Evolutionary conservation across 1,140 invertebrate genomes (phyloP), one percentile per base, ranked within the genome.

Genomic region (Arctopsyche grandis): DNA sequence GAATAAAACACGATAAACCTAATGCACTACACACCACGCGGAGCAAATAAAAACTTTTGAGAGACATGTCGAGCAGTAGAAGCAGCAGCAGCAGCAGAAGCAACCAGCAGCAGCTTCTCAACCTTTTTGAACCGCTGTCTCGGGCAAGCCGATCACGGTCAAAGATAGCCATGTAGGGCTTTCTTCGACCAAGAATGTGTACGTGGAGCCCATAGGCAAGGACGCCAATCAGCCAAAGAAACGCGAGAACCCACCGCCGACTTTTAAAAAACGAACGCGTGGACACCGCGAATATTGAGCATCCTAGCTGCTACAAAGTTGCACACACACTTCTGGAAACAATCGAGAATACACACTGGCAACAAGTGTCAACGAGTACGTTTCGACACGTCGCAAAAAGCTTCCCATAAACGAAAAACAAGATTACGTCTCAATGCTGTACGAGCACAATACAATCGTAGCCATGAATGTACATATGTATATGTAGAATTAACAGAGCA

Each of bases 91-190:
- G 29, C 29, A 38, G 29, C 29, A 38, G 29, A 38, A 38, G 29
- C 29, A 4, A 38, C 29, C 16, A 16, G 48, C 48, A 52, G 48
- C 48, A 52, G 48, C 48, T 52, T 66, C 63, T 66, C 63, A 66
- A 66, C 66, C 77, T 73, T 78, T 78, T 78, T 70, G 44, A 78
- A 43, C 46, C 46, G 63, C 75, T 77, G 69, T 70, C 66, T 78
- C 60, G 76, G 21, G 24, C 77, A 48, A 78, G 29, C 69, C 44
- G 77, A 78, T 78, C 48, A 78, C 26, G 5, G 24, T 5, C 9
- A 46, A 12, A 76, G 77, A 78, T 78, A 78, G 77, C 77, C 77
- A 24, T 70, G 10, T 78, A 78, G 22, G 63, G 24, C 9, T 22
- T 24, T 22, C 24, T 19, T 19, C 21, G 63, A 26, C 16, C 63